A percentile compares a stretch with the other conserved stretches of the same genome.
These are phyloP conservation scores for Choristoneura rosaceana DNA, from an alignment of 2,888 invertebrate genomes.

Conservation along the genomic window DNA sequence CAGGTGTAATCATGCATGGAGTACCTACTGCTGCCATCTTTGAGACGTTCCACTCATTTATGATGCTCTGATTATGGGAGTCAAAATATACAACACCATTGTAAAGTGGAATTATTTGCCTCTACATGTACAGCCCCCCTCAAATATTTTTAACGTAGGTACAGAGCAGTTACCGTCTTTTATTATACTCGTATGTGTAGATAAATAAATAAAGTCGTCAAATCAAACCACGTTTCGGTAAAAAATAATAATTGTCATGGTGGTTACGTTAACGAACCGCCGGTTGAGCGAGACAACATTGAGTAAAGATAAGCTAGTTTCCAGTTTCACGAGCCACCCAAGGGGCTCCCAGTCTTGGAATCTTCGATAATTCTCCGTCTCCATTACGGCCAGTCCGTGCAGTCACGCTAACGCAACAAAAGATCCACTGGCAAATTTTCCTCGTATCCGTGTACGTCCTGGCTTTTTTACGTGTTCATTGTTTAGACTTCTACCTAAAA, in stretches of 20 bases:
- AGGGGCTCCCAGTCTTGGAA: constrained; percentile 19
- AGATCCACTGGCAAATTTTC: background rate
- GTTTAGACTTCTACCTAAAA: constrained; percentile 26
- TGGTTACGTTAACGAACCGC: background rate
- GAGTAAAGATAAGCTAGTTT: constrained; percentile 32
- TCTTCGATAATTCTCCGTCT: constrained; percentile 32
- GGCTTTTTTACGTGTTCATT: constrained; percentile 13
- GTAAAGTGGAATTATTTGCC: no score
- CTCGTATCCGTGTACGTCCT: constrained; percentile 5
- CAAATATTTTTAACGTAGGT: no score
- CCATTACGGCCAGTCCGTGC: constrained; percentile 18
- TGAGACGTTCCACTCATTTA: no score
- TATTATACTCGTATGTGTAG: no score
- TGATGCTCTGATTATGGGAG: no score
- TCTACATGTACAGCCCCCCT: no score
- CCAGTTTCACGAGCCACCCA: constrained; percentile 26
- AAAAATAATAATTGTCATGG: background rate
- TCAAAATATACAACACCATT: no score
- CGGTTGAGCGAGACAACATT: background rate
- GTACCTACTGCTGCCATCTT: no score
- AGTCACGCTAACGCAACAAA: constrained; percentile 9
- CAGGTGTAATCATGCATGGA: no score
- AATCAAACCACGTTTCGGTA: background rate
- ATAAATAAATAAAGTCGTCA: background rate
- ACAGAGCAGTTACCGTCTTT: no score